Evolutionary conservation across 2,113 vertebrate species (phyloP), one percentile per base, ranked within the genome.

Genomic region (Saccopteryx bilineata): DNA sequence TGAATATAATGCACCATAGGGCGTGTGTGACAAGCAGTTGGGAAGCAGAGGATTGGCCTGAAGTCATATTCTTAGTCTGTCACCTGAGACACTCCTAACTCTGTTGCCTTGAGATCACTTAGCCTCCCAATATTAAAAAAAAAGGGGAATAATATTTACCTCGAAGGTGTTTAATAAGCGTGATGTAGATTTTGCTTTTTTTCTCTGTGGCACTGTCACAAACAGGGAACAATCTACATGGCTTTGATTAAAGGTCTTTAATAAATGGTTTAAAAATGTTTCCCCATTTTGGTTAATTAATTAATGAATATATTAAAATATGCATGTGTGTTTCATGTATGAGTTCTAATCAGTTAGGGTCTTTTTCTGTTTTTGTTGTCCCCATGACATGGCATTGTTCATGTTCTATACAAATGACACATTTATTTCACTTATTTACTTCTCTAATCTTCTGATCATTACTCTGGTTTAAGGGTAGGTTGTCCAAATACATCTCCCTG

Each of bases 401-500:
- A 81, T 50, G 0, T 85, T 61, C 72, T 75, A 63, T 75, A 39
- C 7, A 92, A 83, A 90, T 26, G 5, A 12, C 19, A 68, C 26
- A 26, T 71, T 65, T 33, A 58, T 76, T 88, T 95, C 13, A 76
- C 78, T 83, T 87, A 68, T 90, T 94, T 94, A 66, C 10, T 91
- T 79, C 26, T 87, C 31, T 7, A 17, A 7, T 92, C 9, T 52
- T 91, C 24, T 78, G 60, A 26, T 75, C 87, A 87, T 54, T 86
- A 79, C 56, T 93, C 95, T 93, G 61, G 39, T 31, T 83, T 74
- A 94, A 86, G 79, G 7, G 7, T 74, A 10, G 69, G 21, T 84
- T 96, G 60, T 94, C 54, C 26, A 63, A 96, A 93, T 95, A 60
- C 46, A 94, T 94, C 26, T 78, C 13, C 58, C 66, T n/a, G 10